Percentiles rank a stretch among this genome's conserved stretches.
Evolutionary conservation across 2,797 vertebrate genomes (phyloP).

Genomic region (Spinibarbus caldwelli): DNA sequence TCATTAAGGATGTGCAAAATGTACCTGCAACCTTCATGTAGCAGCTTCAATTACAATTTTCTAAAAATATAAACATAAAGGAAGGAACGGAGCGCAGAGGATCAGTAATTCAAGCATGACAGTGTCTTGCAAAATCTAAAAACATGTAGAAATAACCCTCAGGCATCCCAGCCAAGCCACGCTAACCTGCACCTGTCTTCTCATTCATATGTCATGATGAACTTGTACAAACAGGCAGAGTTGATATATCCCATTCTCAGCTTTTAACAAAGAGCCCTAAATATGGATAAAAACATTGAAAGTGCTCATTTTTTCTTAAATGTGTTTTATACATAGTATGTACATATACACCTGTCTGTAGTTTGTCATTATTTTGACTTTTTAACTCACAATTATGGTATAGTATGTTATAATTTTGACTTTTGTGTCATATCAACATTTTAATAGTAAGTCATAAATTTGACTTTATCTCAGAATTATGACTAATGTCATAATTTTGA

Average conservation of each 20-base stretch:
- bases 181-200: constrained; percentile 45
- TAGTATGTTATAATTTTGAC: no score
- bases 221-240: constrained; percentile 49
- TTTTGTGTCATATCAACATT: no score
- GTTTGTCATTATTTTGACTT: neutral
- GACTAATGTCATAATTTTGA: neutral
- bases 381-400: no score
- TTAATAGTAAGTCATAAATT: no score
- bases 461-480: no score
- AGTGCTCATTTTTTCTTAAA: neutral
- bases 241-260: neutral
- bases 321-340: neutral
- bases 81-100: neutral
- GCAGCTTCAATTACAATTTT: neutral
- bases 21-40: constrained; percentile 6
- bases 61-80: neutral
- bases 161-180: constrained; percentile 51
- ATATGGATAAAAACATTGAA: neutral
- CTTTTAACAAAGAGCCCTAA: neutral
- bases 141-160: constrained; percentile 31
- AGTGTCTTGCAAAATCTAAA: neutral
- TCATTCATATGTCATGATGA: constrained; percentile 19
- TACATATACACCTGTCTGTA: neutral
- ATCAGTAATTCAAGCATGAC: neutral
- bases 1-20: constrained; percentile 18